A percentile compares a stretch with the other conserved stretches of the same genome.
These are phyloP conservation scores for Corythornis madagascariensis DNA, from an alignment of 2,113 vertebrate genomes.

Conservation along the genomic window DNA sequence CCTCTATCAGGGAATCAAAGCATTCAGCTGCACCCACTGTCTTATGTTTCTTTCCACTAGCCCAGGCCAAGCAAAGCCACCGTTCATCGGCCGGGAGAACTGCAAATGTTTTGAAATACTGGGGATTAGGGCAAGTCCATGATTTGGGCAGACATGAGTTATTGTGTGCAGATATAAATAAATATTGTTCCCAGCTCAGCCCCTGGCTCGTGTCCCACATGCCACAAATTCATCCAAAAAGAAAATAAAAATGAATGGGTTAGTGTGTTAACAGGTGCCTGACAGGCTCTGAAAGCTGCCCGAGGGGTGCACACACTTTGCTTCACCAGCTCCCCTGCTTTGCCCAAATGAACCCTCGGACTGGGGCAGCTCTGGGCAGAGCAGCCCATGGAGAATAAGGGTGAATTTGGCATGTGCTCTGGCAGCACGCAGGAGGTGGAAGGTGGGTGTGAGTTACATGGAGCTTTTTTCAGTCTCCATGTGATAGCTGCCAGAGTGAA, in stretches of 20 bases:
- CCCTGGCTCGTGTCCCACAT: constrained; percentile 50
- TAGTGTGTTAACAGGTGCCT: constrained; percentile 74
- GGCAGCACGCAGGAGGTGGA: not conserved
- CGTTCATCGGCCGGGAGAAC: constrained; percentile 46
- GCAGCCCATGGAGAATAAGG: not conserved
- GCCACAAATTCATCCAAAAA: constrained; percentile 45
- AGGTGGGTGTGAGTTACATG: not conserved
- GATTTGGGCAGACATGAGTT: constrained; percentile 71
- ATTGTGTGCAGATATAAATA: constrained; percentile 79
- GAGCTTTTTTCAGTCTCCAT: not conserved
- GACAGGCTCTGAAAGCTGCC: constrained; percentile 60
- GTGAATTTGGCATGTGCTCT: not conserved
- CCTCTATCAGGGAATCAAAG: constrained; percentile 59
- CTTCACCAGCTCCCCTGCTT: constrained; percentile 16
- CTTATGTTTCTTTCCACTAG: constrained; percentile 27
- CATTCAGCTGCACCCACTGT: constrained; percentile 50
- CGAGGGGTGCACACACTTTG: not conserved
- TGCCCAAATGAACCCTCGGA: constrained; percentile 52
- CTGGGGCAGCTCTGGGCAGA: constrained; percentile 1
- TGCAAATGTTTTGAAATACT: constrained; percentile 72
- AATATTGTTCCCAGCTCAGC: constrained; percentile 74
- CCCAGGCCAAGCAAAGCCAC: constrained; percentile 58
- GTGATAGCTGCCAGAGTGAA: constrained; percentile 13
- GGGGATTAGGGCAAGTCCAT: constrained; percentile 55
- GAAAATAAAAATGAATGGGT: constrained; percentile 75